These are phyloP conservation scores for Sinohyriopsis cumingii DNA, from an alignment of 2,888 invertebrate genomes.

Conservation along the genomic window DNA sequence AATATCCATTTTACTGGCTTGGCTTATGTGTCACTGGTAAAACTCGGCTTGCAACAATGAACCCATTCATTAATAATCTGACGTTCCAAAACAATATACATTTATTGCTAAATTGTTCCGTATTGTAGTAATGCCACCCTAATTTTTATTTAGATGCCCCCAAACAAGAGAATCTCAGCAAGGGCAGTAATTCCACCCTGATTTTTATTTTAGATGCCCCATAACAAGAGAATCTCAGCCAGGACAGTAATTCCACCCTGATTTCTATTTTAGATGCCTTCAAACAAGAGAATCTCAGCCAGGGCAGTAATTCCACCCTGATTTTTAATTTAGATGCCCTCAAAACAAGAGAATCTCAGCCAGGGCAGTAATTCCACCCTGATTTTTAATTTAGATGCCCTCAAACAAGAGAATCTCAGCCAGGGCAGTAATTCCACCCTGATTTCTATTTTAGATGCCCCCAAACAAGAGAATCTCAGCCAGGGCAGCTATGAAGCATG, in stretches of 20 bases:
- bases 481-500: slow-evolving; percentile 87
- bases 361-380: no score
- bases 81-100: neutral
- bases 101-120: neutral
- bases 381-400: no score
- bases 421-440: slow-evolving; percentile 2
- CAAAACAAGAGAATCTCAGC: no score
- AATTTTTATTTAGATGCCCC: no score
- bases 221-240: slow-evolving; percentile 90
- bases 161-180: no score
- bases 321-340: no score
- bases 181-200: slow-evolving; percentile 1
- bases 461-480: slow-evolving; percentile 91
- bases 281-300: slow-evolving; percentile 88
- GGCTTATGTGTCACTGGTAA: no score
- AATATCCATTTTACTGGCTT: no score
- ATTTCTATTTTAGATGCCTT: slow-evolving; percentile 76
- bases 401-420: no score
- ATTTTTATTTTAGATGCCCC: slow-evolving; percentile 76
- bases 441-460: slow-evolving; percentile 74
- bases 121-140: no score
- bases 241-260: slow-evolving; percentile 76
- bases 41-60: no score
- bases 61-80: neutral
- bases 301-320: no score